Evolutionary conservation across 2,113 vertebrate species (phyloP).

Genomic region (Eurystomus gularis): DNA sequence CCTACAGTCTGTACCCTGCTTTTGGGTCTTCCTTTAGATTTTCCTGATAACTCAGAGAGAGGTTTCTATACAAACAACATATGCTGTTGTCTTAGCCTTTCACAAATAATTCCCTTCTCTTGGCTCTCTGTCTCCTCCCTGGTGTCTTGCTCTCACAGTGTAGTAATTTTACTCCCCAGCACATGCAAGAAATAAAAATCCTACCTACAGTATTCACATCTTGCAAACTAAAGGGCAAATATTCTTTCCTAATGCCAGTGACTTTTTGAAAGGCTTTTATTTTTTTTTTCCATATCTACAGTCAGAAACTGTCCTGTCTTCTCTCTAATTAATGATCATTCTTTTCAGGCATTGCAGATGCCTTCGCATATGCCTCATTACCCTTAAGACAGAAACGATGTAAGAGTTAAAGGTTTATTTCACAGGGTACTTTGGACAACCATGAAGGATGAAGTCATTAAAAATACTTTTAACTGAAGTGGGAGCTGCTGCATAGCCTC

Average conservation of each 20-base stretch:
- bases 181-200: background rate
- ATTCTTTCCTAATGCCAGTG: background rate
- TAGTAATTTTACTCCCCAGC: background rate
- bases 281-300: background rate
- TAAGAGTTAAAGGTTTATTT: constrained; percentile 83
- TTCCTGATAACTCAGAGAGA: background rate
- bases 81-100: constrained; percentile 37
- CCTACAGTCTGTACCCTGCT: background rate
- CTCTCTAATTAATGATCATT: constrained; percentile 71
- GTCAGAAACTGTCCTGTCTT: constrained; percentile 55
- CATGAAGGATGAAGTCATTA: constrained; percentile 81
- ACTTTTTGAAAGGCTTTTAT: constrained; percentile 22
- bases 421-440: constrained; percentile 72
- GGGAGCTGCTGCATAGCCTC: background rate
- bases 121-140: background rate
- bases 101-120: background rate
- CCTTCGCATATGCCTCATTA: constrained; percentile 82
- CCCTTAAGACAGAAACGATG: constrained; percentile 78
- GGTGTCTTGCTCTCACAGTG: background rate
- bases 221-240: background rate
- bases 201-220: background rate
- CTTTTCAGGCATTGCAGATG: constrained; percentile 70
- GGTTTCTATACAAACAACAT: constrained; percentile 38
- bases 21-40: background rate
- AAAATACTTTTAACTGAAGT: constrained; percentile 73